phyloP scores from a whole-genome alignment of 2,888 invertebrate species.

The Brachyptera putata region DNA sequence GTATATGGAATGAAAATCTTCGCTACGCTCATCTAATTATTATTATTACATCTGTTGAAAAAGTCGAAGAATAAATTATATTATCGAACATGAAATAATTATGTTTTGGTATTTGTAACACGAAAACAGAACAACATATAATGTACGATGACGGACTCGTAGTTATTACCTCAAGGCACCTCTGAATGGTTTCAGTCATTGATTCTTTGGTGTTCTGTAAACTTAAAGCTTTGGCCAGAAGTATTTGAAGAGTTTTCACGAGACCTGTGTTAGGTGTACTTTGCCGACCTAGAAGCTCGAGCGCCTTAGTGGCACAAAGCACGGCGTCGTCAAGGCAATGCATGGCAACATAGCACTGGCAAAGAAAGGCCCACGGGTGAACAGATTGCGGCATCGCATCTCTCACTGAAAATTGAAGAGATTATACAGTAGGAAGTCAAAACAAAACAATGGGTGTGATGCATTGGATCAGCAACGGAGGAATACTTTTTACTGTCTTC shows the following conservation, averaged over 20 bases:
- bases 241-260: conserved; percentile 38
- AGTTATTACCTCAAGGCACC: conserved; percentile 44
- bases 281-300: conserved; percentile 41
- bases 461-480: too few relatives aligned
- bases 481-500: too few relatives aligned
- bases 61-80: too few relatives aligned
- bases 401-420: conserved; percentile 5
- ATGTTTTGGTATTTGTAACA: too few relatives aligned
- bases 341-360: conserved; percentile 43
- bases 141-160: too few relatives aligned
- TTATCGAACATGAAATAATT: too few relatives aligned
- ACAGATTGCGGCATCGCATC: conserved; percentile 4
- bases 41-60: too few relatives aligned
- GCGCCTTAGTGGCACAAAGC: conserved; percentile 42
- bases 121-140: too few relatives aligned
- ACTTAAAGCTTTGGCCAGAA: conserved; percentile 45
- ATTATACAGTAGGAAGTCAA: too few relatives aligned
- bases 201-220: conserved; percentile 49
- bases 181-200: conserved; percentile 49
- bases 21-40: too few relatives aligned
- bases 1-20: too few relatives aligned
- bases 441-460: too few relatives aligned
- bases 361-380: conserved; percentile 22
- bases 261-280: conserved; percentile 39
- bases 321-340: conserved; percentile 52